phyloP scores from a whole-genome alignment of 2,888 invertebrate genomes.

The Heliconius ismenius region DNA sequence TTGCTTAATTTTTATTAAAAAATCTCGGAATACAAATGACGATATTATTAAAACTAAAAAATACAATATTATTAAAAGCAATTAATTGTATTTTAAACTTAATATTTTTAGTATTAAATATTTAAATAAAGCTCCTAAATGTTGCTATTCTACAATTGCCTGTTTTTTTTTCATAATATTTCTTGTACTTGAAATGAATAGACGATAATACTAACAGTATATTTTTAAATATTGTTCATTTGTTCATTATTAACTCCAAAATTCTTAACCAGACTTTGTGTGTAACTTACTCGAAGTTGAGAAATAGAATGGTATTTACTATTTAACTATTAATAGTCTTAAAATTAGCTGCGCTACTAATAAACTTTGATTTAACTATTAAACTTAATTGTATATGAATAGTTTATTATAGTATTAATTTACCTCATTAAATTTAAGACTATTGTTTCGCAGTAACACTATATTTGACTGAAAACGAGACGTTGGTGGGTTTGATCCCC shows the following conservation, averaged over 20 bases:
- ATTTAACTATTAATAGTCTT: background rate
- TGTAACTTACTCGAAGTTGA: background rate
- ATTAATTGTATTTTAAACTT: background rate
- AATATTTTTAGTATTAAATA: background rate
- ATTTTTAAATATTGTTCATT: too few relatives aligned
- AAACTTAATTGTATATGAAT: background rate
- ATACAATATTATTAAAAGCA: background rate
- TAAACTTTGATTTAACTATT: background rate
- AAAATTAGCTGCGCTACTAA: background rate
- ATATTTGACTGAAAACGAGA: background rate
- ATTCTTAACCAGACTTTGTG: too few relatives aligned
- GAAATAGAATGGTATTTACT: constrained; percentile 5
- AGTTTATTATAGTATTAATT: background rate
- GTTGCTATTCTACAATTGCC: background rate
- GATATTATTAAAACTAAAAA: too few relatives aligned
- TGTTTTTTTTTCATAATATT: too few relatives aligned
- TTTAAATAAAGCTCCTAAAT: too few relatives aligned
- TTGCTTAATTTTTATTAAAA: background rate
- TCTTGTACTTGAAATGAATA: too few relatives aligned
- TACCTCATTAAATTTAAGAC: background rate
- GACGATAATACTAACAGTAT: too few relatives aligned
- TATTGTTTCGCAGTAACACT: background rate
- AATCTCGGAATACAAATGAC: background rate
- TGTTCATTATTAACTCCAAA: too few relatives aligned
- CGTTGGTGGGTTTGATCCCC: background rate